Evolutionary conservation across 2,888 invertebrate species (phyloP).

Genomic region (Fissipunctia ypsillon): DNA sequence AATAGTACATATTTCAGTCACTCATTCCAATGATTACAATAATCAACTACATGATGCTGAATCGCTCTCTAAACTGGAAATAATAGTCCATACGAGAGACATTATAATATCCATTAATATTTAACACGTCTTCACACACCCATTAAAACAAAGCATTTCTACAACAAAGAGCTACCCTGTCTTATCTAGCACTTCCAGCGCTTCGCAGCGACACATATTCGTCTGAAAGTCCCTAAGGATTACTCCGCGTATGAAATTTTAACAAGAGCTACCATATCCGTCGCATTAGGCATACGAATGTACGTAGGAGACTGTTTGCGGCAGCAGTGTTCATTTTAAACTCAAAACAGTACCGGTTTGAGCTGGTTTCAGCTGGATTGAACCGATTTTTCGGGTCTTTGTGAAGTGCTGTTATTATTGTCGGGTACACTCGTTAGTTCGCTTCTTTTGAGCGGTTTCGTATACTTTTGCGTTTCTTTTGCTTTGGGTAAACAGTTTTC

Average conservation of each 20-base stretch:
- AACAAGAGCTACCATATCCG: constrained; percentile 54
- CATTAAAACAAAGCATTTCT: constrained; percentile 43
- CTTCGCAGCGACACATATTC: constrained; percentile 35
- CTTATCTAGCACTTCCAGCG: constrained; percentile 47
- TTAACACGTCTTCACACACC: constrained; percentile 13
- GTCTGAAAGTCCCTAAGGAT: constrained; percentile 47
- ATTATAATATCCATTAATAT: constrained; percentile 23
- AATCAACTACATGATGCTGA: background rate
- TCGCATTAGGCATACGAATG: constrained; percentile 41
- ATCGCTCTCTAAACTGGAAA: constrained; percentile 21
- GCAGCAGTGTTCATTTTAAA: constrained; percentile 41
- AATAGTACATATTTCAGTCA: constrained; percentile 9
- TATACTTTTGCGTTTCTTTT: constrained; percentile 24
- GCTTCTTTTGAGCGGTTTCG: constrained; percentile 35
- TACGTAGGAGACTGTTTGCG: constrained; percentile 41
- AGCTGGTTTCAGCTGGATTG: constrained; percentile 43
- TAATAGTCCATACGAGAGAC: background rate
- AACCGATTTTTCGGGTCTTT: constrained; percentile 31
- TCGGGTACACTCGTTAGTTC: constrained; percentile 40
- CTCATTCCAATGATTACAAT: no score
- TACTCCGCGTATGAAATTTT: constrained; percentile 57
- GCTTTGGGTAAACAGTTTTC: constrained; percentile 26
- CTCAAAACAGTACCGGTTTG: constrained; percentile 48
- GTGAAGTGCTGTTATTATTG: constrained; percentile 44
- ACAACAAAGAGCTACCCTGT: constrained; percentile 37